These are phyloP conservation scores for Zaprionus bogoriensis DNA, from an alignment of 2,888 invertebrate species.

Conservation along the genomic window DNA sequence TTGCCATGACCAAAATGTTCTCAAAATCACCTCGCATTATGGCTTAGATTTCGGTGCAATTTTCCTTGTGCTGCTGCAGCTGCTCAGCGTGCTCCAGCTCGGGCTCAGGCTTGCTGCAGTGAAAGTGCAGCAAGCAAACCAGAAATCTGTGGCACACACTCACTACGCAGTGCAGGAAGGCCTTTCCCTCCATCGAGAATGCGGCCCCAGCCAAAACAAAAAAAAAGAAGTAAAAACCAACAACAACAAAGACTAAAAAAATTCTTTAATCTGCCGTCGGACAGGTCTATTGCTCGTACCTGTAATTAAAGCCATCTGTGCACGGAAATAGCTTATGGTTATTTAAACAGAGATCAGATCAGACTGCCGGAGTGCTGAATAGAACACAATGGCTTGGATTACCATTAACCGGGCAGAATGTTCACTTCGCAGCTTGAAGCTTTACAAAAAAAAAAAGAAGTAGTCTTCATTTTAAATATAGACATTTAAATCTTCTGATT, in stretches of 20 bases:
- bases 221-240: no score
- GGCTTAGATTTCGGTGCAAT: slow-evolving; percentile 49
- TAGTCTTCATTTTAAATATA: no score
- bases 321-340: background rate
- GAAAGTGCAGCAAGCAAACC: slow-evolving; percentile 54
- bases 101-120: slow-evolving; percentile 52
- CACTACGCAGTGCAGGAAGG: background rate
- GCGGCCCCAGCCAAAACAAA: no score
- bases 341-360: background rate
- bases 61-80: slow-evolving; percentile 34
- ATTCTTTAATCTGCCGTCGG: background rate
- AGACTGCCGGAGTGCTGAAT: background rate
- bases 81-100: no score
- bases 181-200: slow-evolving; percentile 7
- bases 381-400: background rate
- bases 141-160: slow-evolving; percentile 12
- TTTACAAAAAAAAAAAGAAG: no score
- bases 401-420: no score
- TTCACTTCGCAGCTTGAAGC: background rate
- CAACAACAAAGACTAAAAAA: no score
- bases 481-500: no score
- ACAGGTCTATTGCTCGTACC: background rate
- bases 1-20: slow-evolving; percentile 71
- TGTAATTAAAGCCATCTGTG: background rate
- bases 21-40: slow-evolving; percentile 41